A percentile compares a stretch with the other conserved stretches of the same genome.
These are phyloP conservation scores for Meta bourneti DNA, from an alignment of 2,888 invertebrate species.

Conservation along the genomic window DNA sequence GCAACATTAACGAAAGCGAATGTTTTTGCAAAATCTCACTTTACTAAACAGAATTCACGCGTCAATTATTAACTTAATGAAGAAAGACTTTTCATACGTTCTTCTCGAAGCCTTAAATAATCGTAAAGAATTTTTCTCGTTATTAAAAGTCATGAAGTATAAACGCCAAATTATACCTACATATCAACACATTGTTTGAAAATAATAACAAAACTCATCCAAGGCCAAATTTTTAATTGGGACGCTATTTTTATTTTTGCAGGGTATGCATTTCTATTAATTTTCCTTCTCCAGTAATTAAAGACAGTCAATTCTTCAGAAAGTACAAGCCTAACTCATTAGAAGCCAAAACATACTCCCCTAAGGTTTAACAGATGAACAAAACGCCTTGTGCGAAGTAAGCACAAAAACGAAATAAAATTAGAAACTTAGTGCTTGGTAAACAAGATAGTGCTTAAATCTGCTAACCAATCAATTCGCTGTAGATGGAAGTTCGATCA, in stretches of 20 bases:
- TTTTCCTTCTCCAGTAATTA: not conserved
- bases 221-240: not conserved
- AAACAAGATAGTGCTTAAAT: too few species aligned
- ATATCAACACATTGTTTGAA: not conserved
- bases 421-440: too few species aligned
- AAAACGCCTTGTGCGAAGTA: not conserved
- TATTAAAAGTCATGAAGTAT: not conserved
- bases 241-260: not conserved
- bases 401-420: too few species aligned
- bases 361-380: not conserved
- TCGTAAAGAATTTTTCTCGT: not conserved
- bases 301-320: not conserved
- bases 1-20: not conserved
- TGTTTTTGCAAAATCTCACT: not conserved
- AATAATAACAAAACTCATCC: not conserved
- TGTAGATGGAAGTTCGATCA: too few species aligned
- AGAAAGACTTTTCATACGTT: not conserved
- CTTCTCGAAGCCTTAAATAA: not conserved
- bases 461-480: too few species aligned
- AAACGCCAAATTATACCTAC: not conserved
- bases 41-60: not conserved
- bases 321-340: not conserved
- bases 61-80: not conserved
- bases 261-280: not conserved
- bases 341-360: not conserved